Evolutionary conservation across 1,140 invertebrate species (phyloP), one percentile per base, ranked within the genome.

Genomic region (Drosophila takahashii): DNA sequence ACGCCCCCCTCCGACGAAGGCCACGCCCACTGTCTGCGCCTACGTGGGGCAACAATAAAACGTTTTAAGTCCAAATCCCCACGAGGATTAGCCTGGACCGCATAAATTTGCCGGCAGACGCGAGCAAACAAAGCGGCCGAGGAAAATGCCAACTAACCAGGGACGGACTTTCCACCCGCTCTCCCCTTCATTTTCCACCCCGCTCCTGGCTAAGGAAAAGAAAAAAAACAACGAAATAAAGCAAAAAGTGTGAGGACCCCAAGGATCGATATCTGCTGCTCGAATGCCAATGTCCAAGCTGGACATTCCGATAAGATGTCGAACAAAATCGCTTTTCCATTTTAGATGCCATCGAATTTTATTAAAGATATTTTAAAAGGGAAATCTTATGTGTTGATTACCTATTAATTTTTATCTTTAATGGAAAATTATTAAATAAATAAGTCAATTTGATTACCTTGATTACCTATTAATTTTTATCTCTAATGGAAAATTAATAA

Each of bases 31-130:
- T 18, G 62, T 65, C 62, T 75, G 72, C 57, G 70, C 72, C 70
- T 74, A 75, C 70, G 51, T 65, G 52, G 60, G 45, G 48, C 76
- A 71, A 77, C 83, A 87, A 86, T 86, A 86, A 86, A 86, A 81
- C 83, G 83, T 79, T 87, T 83, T 83, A 89, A 80, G 64, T 60
- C 48, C 52, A 83, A 84, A 80, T 89, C 76, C 84, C 79, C 84
- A 89, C 64, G 79, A 89, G 84, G 79, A 89, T 87, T 89, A 77
- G 84, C 79, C 59, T 67, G 84, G 77, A 84, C 79, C 84, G 84
- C 84, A 87, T 86, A 86, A 87, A 86, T 86, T 86, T 81, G 37
- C 52, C 67, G 52, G 32, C 71, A 73, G 62, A 67, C 65, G 54
- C 22, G 56, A 47, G 45, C 73, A 57, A 60, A 77, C 57, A 52